Percentiles rank a stretch among this genome's conserved stretches.
Evolutionary conservation across 35 echinoderm and acorn worm genomes (phyloP).

Genomic region (Chiridota heheva): DNA sequence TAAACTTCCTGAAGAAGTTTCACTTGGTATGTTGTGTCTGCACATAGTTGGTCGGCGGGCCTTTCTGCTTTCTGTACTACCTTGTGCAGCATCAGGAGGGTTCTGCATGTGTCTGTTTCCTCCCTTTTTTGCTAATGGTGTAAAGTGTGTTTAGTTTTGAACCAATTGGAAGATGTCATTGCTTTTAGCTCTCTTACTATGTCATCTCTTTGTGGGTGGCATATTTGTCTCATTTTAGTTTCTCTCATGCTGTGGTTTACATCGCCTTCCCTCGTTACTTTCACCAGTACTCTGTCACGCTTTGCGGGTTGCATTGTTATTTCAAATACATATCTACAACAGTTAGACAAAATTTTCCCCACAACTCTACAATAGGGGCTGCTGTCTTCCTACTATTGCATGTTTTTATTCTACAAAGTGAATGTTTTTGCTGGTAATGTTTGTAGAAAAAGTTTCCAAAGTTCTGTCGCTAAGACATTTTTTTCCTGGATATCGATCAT

Average conservation of each 20-base stretch:
- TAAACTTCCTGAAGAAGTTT: slow-evolving; percentile 8
- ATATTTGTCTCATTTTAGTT: too few species aligned
- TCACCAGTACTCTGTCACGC: background rate
- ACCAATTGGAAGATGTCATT: background rate
- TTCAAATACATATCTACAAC: background rate
- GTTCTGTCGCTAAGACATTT: too few species aligned
- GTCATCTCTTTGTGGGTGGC: background rate
- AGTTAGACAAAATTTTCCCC: background rate
- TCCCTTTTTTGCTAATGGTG: background rate
- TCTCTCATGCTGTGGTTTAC: background rate
- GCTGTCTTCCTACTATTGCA: too few species aligned
- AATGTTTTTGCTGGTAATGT: too few species aligned
- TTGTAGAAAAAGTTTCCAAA: too few species aligned
- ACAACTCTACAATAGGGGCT: background rate
- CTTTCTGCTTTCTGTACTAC: background rate
- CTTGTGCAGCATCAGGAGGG: background rate
- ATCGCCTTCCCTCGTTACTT: background rate
- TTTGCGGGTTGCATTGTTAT: background rate
- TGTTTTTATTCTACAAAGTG: too few species aligned
- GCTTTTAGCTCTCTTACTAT: background rate
- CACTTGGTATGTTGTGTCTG: background rate
- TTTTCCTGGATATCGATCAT: too few species aligned
- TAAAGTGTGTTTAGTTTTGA: background rate
- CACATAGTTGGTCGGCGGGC: background rate
- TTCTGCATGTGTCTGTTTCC: background rate